phyloP scores from a whole-genome alignment of 2,113 vertebrate species.

The Tinamus guttatus region DNA sequence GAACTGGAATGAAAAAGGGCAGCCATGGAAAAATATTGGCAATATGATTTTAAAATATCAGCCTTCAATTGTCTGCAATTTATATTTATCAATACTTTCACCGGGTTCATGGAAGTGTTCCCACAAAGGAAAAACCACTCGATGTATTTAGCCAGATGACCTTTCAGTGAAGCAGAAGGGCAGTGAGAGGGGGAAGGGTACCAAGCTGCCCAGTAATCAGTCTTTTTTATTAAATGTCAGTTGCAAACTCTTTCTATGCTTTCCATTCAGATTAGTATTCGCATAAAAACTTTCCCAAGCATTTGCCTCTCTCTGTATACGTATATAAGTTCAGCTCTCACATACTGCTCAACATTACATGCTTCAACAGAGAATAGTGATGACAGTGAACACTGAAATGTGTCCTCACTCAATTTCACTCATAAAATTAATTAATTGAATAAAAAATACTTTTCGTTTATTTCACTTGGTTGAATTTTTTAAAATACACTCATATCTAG shows the following conservation, averaged over 20 bases:
- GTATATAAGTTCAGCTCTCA: not conserved
- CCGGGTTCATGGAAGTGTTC: constrained; percentile 28
- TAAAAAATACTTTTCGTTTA: not conserved
- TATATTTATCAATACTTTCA: constrained; percentile 59
- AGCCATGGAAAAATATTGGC: constrained; percentile 59
- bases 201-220: constrained; percentile 10
- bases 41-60: constrained; percentile 71
- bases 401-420: not conserved
- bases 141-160: not conserved
- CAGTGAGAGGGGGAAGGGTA: constrained; percentile 11
- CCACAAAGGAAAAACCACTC: constrained; percentile 17
- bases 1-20: constrained; percentile 46
- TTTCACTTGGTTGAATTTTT: too few relatives aligned
- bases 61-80: constrained; percentile 67
- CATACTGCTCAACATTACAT: too few relatives aligned
- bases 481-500: not conserved
- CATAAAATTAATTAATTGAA: not conserved
- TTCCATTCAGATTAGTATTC: not conserved
- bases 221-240: constrained; percentile 47
- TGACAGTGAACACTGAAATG: not conserved
- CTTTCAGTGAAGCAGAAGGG: constrained; percentile 54
- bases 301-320: not conserved
- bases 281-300: not conserved
- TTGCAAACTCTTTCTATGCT: constrained; percentile 7
- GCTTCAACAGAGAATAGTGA: not conserved